These are phyloP conservation scores for Anastrepha obliqua DNA, from an alignment of 1,140 invertebrate species.

Conservation along the genomic window DNA sequence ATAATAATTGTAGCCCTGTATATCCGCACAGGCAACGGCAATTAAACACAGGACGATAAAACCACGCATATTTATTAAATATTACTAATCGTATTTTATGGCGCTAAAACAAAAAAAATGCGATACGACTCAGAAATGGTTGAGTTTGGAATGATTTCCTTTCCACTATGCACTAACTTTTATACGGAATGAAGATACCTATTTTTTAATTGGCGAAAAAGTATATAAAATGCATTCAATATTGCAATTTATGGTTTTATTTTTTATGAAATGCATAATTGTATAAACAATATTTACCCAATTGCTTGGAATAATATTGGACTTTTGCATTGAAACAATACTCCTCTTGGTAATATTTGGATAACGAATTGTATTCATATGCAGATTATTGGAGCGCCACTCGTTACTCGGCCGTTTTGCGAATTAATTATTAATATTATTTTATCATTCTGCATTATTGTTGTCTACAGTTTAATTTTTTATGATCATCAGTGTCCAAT, in stretches of 20 bases:
- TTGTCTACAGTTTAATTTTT: not conserved
- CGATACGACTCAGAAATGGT: not conserved
- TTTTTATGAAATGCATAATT: not conserved
- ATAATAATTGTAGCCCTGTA: slow-evolving; percentile 71
- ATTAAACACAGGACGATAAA: slow-evolving; percentile 64
- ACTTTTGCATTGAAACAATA: not conserved
- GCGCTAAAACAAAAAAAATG: not conserved
- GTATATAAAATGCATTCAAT: not conserved
- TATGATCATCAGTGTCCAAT: not conserved
- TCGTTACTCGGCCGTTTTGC: not conserved
- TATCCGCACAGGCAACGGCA: slow-evolving; percentile 69
- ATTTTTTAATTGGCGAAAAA: not conserved
- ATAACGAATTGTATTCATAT: not conserved
- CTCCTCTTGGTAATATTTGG: not conserved
- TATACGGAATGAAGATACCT: not conserved
- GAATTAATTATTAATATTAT: not conserved
- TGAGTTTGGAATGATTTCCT: slow-evolving; percentile 2
- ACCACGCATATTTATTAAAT: not conserved
- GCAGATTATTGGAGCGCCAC: not conserved
- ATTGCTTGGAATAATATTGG: not conserved
- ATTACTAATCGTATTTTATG: not conserved
- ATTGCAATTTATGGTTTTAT: not conserved
- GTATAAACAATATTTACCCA: not conserved
- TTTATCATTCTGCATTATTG: not conserved
- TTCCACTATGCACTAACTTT: not conserved